Conservation (phyloP, 2,888 invertebrate genomes). For the Fragum whitleyi region DNA sequence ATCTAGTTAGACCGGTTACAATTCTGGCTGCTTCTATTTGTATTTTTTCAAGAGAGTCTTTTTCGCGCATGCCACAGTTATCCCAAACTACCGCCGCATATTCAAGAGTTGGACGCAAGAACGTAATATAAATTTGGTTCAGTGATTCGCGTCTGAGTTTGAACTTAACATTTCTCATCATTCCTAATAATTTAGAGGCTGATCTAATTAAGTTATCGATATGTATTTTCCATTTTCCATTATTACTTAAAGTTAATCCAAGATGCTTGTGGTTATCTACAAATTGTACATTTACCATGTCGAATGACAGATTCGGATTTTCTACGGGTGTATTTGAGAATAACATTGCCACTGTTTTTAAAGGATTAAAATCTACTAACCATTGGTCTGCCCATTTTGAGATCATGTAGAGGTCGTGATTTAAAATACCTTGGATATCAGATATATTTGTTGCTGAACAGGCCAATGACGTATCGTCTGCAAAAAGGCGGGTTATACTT, state of each 20-base stretch:
- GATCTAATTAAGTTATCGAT: slow-evolving; percentile 22
- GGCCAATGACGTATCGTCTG: slow-evolving; percentile 37
- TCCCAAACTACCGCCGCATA: too few species aligned
- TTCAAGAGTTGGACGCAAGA: too few species aligned
- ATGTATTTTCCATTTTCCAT: slow-evolving; percentile 28
- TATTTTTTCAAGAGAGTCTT: slow-evolving; percentile 28
- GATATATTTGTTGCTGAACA: neutral
- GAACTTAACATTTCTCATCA: too few species aligned
- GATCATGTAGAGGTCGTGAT: slow-evolving; percentile 13
- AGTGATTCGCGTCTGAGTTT: too few species aligned
- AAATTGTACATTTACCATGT: neutral
- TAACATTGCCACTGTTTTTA: slow-evolving; percentile 24
- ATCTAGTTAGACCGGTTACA: slow-evolving; percentile 30
- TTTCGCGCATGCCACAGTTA: slow-evolving; percentile 11
- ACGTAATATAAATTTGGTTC: too few species aligned
- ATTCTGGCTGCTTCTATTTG: slow-evolving; percentile 38
- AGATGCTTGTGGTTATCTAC: slow-evolving; percentile 10
- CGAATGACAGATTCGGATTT: neutral
- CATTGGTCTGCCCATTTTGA: slow-evolving; percentile 18
- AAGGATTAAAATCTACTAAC: slow-evolving; percentile 29
- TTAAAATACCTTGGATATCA: slow-evolving; percentile 29
- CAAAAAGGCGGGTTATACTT: slow-evolving; percentile 28
- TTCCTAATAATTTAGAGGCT: slow-evolving; percentile 34
- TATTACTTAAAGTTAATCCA: slow-evolving; percentile 24
- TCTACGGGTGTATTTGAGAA: neutral